A percentile compares a stretch with the other conserved stretches of the same genome.
These are phyloP conservation scores for Tyria jacobaeae DNA, from an alignment of 2,888 invertebrate species.

Conservation along the genomic window DNA sequence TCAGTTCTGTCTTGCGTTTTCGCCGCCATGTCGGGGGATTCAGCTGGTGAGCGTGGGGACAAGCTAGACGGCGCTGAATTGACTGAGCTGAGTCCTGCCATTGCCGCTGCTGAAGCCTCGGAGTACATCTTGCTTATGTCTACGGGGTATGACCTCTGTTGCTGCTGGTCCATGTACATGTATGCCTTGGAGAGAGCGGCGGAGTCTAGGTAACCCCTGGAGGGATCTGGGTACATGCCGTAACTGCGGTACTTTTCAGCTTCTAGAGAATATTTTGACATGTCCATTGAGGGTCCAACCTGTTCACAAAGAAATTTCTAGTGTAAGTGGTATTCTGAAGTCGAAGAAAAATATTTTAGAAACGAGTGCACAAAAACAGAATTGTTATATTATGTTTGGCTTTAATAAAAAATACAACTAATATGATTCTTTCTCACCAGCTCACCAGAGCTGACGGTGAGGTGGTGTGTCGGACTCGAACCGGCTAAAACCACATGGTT, in stretches of 20 bases:
- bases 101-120: slow-evolving; percentile 87
- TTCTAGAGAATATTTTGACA: slow-evolving; percentile 92
- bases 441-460: no score
- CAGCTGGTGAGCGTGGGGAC: slow-evolving; percentile 79
- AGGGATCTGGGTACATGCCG: slow-evolving; percentile 92
- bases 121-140: slow-evolving; percentile 90
- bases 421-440: no score
- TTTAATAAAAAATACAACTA: no score
- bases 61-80: slow-evolving; percentile 80
- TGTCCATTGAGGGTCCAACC: slow-evolving; percentile 92
- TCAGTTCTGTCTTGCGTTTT: slow-evolving; percentile 84
- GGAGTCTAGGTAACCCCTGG: slow-evolving; percentile 90
- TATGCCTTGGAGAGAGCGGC: slow-evolving; percentile 91
- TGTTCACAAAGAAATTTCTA: slow-evolving; percentile 65
- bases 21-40: slow-evolving; percentile 85
- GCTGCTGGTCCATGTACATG: slow-evolving; percentile 91
- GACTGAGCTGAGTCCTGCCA: slow-evolving; percentile 83
- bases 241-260: slow-evolving; percentile 92
- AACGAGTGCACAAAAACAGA: no score
- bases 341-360: no score
- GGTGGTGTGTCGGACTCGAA: no score
- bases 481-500: no score
- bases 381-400: no score
- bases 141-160: slow-evolving; percentile 85
- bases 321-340: no score